A percentile compares a stretch with the other conserved stretches of the same genome.
phyloP scores from a whole-genome alignment of 2,888 invertebrate genomes.

The Kryphioiulus occultus region DNA sequence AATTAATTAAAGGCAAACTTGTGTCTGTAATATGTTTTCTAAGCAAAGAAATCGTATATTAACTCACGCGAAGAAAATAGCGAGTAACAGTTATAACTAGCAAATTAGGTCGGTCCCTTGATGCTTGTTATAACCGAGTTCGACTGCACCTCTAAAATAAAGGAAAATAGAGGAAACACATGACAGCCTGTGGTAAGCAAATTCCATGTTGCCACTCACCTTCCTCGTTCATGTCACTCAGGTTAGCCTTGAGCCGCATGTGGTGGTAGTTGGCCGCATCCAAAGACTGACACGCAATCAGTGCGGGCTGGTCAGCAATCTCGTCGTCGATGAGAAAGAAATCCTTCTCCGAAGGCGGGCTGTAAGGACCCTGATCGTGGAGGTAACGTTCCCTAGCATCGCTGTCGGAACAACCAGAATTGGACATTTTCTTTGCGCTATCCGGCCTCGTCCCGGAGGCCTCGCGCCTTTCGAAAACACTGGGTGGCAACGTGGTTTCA shows the following conservation, averaged over 20 bases:
- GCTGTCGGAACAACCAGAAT: background rate
- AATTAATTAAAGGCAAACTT: too few relatives aligned
- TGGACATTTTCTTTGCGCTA: background rate
- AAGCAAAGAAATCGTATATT: too few relatives aligned
- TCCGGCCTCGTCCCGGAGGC: background rate
- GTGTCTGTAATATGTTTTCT: too few relatives aligned
- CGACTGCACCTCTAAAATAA: too few relatives aligned
- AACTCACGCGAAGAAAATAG: too few relatives aligned
- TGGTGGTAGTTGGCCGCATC: background rate
- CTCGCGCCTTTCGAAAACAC: background rate
- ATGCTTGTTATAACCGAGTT: too few relatives aligned
- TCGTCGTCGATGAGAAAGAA: conserved; percentile 88
- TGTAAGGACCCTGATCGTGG: conserved; percentile 49
- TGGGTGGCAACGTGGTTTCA: conserved; percentile 39
- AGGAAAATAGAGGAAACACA: too few relatives aligned
- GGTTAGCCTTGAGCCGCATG: background rate
- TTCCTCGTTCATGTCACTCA: conserved; percentile 44
- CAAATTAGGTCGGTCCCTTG: too few relatives aligned
- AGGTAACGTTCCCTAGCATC: conserved; percentile 31
- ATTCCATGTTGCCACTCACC: conserved; percentile 41
- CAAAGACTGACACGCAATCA: conserved; percentile 60
- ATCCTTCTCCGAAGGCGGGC: conserved; percentile 59
- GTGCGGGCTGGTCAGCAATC: conserved; percentile 87
- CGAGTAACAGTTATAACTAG: too few relatives aligned
- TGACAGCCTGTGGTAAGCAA: too few relatives aligned